Evolutionary conservation across 2,888 invertebrate species (phyloP), one percentile per base, ranked within the genome.

Genomic region (Pollenia angustigena): DNA sequence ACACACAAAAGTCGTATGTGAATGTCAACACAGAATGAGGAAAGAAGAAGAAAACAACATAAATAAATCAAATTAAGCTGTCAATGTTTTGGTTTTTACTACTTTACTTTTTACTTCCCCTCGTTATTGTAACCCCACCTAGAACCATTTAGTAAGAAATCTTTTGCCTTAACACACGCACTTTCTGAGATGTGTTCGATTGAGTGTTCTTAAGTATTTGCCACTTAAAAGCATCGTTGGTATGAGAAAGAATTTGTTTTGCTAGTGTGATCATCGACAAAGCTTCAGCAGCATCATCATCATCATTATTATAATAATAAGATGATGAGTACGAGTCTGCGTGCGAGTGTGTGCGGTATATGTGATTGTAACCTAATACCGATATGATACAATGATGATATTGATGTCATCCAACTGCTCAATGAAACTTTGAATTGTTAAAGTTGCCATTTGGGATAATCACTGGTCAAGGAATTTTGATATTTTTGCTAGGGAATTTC

Each of bases 1-100:
- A 50, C 60, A 50, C 60, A 48, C n/a, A 60, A 52, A 80, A 71
- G 44, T 52, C 50, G 60, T 60, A 42, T 60, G 50, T 79, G 79
- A 75, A 81, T 68, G 76, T 52, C 18, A 44, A 60, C 32, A 58
- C 62, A 81, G 42, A 68, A 52, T 69, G 12, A 42, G 60, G 52
- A 9, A 69, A 71, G 42, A 56, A 64, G 16, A 78, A 68, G n/a
- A 54, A 44, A 75, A 50, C 46, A 71, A 40, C 44, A 78, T 56
- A 81, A 85, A 86, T 86, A 86, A 86, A 86, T 86, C 86, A 86
- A 80, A 86, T 83, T 86, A 86, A 83, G 80, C 80, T 86, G 86
- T 86, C 83, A 86, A 71, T 86, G 79, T 82, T 80, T 58, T 79
- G 69, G 50, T 62, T 78, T 32, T 66, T 58, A 42, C 52, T 82